Evolutionary conservation across 2,888 invertebrate species (phyloP), one percentile per base, ranked within the genome.

Genomic region (Keiferia lycopersicella): DNA sequence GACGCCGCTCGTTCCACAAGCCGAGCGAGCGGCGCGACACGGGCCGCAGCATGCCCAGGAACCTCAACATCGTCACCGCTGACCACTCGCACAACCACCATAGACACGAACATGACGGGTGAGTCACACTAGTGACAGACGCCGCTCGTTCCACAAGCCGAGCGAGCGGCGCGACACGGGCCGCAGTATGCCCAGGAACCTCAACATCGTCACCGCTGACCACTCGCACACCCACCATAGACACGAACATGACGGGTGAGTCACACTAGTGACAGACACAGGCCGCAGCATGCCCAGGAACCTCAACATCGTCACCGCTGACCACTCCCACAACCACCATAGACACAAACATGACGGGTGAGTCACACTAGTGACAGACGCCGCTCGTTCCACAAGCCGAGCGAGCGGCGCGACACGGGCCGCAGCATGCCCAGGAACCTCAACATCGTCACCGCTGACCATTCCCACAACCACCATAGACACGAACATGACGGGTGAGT

Each of bases 361-460:
- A 6, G 26, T 26, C 26, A 26, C 6, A n/a, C n/a, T n/a, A n/a
- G n/a, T 26, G 92, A 80, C 83, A 87, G 86, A 77, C 80, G 86
- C 65, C 91, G 89, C 79, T 92, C 83, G 67, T 93, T 82, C 89
- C 93, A 84, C 88, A 87, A 69, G 78, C 86, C 71, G 66, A 86
- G 69, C 83, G 84, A 65, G 73, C 82, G 78, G 87, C 51, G 83
- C 62, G 70, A 81, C 84, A 74, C 88, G 72, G 77, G 87, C 73
- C 74, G 94, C 86, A 84, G 82, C 73, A 84, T 89, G 85, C 92
- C 93, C 50, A 87, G 94, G 38, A 93, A 94, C 73, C 92, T 94
- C 18, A 91, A 93, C 77, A 79, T 86, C 45, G 85, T 87, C n/a
- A 75, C 82, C 26, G 73, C 75, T 64, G 71, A 16, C 39, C n/a